Evolutionary conservation across 2,888 invertebrate species (phyloP).

Genomic region (Tetranychus truncatus): DNA sequence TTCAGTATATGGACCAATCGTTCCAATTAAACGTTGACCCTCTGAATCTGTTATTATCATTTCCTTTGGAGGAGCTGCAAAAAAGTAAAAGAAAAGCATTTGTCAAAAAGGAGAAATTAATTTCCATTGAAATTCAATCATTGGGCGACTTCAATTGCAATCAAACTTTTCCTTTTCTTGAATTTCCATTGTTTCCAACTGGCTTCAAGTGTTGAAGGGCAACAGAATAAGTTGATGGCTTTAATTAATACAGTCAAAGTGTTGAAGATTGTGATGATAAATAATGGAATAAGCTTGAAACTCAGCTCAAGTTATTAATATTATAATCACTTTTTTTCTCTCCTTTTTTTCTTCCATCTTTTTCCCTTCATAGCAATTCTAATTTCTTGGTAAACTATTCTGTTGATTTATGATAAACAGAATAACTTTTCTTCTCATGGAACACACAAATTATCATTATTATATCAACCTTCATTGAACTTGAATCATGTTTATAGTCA

Average conservation of each 20-base stretch:
- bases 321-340: no score
- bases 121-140: neutral
- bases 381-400: neutral
- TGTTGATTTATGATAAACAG: neutral
- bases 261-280: neutral
- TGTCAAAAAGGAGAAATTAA: neutral
- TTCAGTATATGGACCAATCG: constrained; percentile 65
- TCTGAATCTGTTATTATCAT: constrained; percentile 65
- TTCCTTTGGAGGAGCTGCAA: constrained; percentile 61
- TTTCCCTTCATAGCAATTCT: no score
- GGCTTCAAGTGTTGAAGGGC: no score
- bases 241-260: no score
- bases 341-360: no score
- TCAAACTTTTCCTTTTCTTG: neutral
- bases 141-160: neutral
- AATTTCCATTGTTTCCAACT: no score
- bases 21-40: constrained; percentile 61
- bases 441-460: neutral
- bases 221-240: no score
- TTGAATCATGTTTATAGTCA: neutral
- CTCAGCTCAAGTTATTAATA: no score
- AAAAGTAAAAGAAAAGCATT: neutral
- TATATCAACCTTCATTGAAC: neutral
- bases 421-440: neutral
- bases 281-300: neutral